phyloP scores from a whole-genome alignment of 1,140 invertebrate genomes.

The Achatina immaculata region DNA sequence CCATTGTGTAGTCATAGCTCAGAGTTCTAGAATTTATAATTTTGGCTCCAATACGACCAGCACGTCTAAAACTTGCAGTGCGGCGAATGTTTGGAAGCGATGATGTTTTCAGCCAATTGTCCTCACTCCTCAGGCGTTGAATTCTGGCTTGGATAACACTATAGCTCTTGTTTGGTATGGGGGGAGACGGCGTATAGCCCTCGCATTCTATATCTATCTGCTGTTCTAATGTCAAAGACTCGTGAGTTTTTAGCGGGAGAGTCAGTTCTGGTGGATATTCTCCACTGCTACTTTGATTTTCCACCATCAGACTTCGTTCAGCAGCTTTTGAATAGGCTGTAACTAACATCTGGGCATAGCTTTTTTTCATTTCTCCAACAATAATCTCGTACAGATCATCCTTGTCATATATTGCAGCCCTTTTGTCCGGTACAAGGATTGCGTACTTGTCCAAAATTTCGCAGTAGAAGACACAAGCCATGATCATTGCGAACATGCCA shows the following conservation, averaged over 20 bases:
- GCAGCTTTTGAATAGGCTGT: slow-evolving; percentile 36
- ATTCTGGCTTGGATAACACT: slow-evolving; percentile 43
- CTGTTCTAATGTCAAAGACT: slow-evolving; percentile 40
- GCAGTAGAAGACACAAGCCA: slow-evolving; percentile 62
- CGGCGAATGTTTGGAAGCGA: slow-evolving; percentile 60
- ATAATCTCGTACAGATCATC: slow-evolving; percentile 58
- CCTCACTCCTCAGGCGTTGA: slow-evolving; percentile 36
- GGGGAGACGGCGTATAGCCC: slow-evolving; percentile 35
- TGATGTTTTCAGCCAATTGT: slow-evolving; percentile 60
- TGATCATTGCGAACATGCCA: slow-evolving; percentile 61
- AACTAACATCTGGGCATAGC: slow-evolving; percentile 46
- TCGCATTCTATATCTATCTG: slow-evolving; percentile 38
- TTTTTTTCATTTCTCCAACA: slow-evolving; percentile 60
- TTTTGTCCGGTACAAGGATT: slow-evolving; percentile 53
- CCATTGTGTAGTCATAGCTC: slow-evolving; percentile 39
- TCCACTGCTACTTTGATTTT: slow-evolving; percentile 35
- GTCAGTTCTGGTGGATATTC: slow-evolving; percentile 36
- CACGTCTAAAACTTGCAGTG: slow-evolving; percentile 12
- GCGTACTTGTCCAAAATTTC: slow-evolving; percentile 65
- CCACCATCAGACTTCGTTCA: slow-evolving; percentile 30
- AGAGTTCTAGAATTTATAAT: slow-evolving; percentile 1
- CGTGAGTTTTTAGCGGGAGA: slow-evolving; percentile 31
- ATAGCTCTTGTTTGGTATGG: slow-evolving; percentile 26
- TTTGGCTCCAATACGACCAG: not conserved
- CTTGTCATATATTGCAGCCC: slow-evolving; percentile 42